phyloP scores from a whole-genome alignment of 1,140 invertebrate species.

The Leptinotarsa lineolata region DNA sequence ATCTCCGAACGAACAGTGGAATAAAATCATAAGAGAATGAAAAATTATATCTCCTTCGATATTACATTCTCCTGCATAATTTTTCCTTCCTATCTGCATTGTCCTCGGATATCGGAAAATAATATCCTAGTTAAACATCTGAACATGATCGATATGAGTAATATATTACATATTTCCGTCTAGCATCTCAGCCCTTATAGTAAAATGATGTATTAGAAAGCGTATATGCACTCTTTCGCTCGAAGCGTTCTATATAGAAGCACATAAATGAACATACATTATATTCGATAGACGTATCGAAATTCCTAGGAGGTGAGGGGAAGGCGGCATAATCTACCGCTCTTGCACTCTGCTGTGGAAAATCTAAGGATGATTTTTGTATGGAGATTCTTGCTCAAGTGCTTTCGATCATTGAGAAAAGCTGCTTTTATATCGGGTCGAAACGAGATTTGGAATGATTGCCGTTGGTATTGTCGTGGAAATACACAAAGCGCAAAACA shows the following conservation, averaged over 20 bases:
- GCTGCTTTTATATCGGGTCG: no score
- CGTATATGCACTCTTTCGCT: neutral
- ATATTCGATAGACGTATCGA: neutral
- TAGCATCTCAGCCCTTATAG: neutral
- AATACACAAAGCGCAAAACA: no score
- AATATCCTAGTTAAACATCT: conserved; percentile 2
- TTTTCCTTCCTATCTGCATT: neutral
- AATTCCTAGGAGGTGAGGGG: neutral
- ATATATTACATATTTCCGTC: neutral
- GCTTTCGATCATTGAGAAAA: no score
- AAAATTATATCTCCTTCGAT: neutral
- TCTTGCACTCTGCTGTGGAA: neutral
- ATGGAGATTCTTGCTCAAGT: no score
- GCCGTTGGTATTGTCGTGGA: no score
- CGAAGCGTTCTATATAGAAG: neutral
- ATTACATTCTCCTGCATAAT: neutral
- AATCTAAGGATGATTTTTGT: no score
- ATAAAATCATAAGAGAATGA: no score
- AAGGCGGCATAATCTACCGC: neutral
- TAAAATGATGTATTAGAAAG: neutral
- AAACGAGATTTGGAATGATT: no score
- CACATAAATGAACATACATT: conserved; percentile 6
- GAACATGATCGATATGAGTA: neutral
- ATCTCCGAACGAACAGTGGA: no score
- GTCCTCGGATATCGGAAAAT: neutral